phyloP scores from a whole-genome alignment of 2,797 vertebrate species.

The Pogonophryne albipinna region DNA sequence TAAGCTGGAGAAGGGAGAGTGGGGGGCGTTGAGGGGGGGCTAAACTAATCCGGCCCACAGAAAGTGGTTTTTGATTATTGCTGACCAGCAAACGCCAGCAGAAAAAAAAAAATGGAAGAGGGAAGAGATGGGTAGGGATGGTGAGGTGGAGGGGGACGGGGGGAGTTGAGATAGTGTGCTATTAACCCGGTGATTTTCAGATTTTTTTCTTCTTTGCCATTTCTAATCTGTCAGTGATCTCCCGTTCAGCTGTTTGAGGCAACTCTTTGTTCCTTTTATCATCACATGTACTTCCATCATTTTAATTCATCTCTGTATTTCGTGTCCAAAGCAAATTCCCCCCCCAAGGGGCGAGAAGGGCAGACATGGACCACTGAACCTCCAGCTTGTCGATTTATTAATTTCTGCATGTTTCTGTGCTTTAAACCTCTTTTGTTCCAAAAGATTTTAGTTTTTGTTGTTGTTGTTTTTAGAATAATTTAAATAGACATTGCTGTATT shows the following conservation, averaged over 20 bases:
- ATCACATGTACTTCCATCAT: conserved; percentile 70
- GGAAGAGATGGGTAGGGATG: conserved; percentile 68
- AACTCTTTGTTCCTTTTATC: conserved; percentile 77
- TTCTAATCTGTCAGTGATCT: conserved; percentile 79
- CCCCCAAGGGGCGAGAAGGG: conserved; percentile 54
- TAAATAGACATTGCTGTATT: conserved; percentile 27
- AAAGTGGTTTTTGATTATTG: conserved; percentile 99
- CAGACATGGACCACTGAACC: conserved; percentile 74
- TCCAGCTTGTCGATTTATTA: conserved; percentile 81
- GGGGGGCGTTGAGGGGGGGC: conserved; percentile 53
- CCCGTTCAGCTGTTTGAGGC: conserved; percentile 70
- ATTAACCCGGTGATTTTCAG: conserved; percentile 76
- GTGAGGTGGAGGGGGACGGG: conserved; percentile 50
- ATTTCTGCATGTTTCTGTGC: conserved; percentile 63
- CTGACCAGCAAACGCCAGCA: conserved; percentile 99
- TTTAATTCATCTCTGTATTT: conserved; percentile 68
- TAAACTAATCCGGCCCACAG: conserved; percentile 96
- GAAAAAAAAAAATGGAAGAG: conserved; percentile 72
- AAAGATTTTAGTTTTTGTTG: not conserved
- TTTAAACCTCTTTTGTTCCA: conserved; percentile 23
- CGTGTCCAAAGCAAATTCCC: conserved; percentile 66
- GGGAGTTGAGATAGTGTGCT: conserved; percentile 69
- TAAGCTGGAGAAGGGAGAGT: conserved; percentile 90
- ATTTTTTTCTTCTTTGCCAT: conserved; percentile 64
- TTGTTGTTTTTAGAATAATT: conserved; percentile 9